Evolutionary conservation across 2,113 vertebrate genomes (phyloP).

Genomic region (Campylorhamphus procurvoides): DNA sequence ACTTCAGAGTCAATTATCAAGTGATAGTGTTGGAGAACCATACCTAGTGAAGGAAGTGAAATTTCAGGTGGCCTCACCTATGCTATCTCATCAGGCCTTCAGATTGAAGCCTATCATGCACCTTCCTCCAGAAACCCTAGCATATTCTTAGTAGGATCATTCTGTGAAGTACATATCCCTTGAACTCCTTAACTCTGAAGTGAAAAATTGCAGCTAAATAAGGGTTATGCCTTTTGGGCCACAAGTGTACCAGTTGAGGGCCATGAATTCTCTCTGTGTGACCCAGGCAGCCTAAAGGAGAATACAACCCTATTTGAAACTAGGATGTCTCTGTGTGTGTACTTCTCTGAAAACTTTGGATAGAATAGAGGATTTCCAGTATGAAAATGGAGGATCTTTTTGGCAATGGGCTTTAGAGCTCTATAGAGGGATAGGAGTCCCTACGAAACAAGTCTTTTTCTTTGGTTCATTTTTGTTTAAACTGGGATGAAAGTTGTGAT

Average conservation of each 20-base stretch:
- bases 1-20: background rate
- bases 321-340: rapidly evolving
- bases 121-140: background rate
- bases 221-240: background rate
- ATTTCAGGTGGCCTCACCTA: background rate
- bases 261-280: background rate
- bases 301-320: background rate
- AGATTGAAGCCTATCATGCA: background rate
- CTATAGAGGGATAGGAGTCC: background rate
- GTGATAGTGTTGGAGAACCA: background rate
- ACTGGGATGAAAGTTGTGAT: background rate
- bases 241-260: background rate
- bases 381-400: background rate
- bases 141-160: background rate
- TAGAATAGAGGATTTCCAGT: background rate
- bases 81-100: background rate
- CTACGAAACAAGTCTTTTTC: background rate
- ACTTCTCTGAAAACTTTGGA: background rate
- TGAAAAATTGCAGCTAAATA: background rate
- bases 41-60: background rate
- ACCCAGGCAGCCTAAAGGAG: background rate
- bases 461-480: background rate
- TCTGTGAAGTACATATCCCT: background rate
- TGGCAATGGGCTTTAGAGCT: background rate
- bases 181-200: background rate